Evolutionary conservation across 2,113 vertebrate genomes (phyloP).

Genomic region (Petaurus breviceps): DNA sequence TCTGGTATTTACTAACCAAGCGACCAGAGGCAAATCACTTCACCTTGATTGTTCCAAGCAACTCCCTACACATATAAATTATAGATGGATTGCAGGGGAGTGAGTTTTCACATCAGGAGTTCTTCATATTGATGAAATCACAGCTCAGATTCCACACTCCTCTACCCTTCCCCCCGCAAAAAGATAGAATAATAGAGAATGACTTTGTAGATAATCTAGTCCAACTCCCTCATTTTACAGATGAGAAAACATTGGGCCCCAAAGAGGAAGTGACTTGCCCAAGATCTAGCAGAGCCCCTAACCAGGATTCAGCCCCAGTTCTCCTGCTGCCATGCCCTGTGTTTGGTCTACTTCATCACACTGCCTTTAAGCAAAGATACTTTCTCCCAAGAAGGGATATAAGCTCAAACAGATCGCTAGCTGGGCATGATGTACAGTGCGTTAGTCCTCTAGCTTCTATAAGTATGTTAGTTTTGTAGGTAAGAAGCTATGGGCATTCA

Average conservation of each 20-base stretch:
- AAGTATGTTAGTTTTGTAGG: not conserved
- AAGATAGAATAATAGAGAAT: not conserved
- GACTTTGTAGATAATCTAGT: not conserved
- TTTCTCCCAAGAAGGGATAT: constrained; percentile 21
- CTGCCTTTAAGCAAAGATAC: not conserved
- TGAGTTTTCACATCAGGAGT: not conserved
- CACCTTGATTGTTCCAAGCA: not conserved
- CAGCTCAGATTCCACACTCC: not conserved
- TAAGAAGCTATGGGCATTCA: not conserved
- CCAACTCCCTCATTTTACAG: not conserved
- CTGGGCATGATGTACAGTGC: not conserved
- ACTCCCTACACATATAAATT: not conserved
- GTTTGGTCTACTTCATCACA: not conserved
- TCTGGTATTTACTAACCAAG: not conserved
- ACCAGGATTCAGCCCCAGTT: not conserved
- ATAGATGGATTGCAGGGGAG: not conserved
- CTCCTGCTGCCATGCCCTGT: not conserved
- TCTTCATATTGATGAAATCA: not conserved
- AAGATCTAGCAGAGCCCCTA: too few species aligned
- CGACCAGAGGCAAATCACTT: not conserved
- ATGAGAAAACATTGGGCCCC: not conserved
- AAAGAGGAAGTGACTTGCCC: not conserved
- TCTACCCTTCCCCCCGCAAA: not conserved
- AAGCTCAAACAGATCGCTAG: not conserved
- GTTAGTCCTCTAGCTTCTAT: not conserved